These are phyloP conservation scores for Channallabes apus DNA, from an alignment of 2,797 vertebrate genomes.

Conservation along the genomic window DNA sequence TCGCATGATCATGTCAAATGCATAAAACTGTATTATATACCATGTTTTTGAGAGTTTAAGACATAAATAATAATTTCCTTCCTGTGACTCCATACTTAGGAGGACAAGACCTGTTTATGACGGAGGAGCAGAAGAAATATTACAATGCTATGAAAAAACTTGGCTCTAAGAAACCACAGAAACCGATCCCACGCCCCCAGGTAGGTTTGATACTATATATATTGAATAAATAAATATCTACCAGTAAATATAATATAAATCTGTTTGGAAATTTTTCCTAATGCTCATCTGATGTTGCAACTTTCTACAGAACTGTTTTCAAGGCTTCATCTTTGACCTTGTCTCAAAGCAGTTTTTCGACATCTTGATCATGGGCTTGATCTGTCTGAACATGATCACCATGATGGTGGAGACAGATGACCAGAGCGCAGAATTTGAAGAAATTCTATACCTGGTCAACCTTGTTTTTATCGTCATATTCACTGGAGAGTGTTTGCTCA, in stretches of 20 bases:
- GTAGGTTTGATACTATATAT: constrained; percentile 56
- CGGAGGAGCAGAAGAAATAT: constrained; percentile 97
- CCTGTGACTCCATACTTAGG: constrained; percentile 80
- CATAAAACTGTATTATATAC: neutral
- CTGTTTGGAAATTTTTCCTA: neutral
- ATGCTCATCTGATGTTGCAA: constrained; percentile 19
- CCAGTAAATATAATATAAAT: neutral
- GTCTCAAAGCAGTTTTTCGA: constrained; percentile 89
- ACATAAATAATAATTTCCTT: constrained; percentile 3
- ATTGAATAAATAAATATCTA: neutral
- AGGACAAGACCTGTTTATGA: constrained; percentile 96
- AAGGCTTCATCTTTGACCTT: constrained; percentile 87
- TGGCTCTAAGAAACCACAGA: constrained; percentile 93
- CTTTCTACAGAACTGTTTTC: constrained; percentile 80
- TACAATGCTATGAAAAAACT: constrained; percentile 98
- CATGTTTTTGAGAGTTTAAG: neutral
- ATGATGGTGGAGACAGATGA: constrained; percentile 98
- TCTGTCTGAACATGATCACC: constrained; percentile 96
- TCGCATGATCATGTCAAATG: neutral
- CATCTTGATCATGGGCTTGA: constrained; percentile 92
- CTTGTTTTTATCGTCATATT: constrained; percentile 89
- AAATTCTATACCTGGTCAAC: constrained; percentile 83
- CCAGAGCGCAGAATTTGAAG: constrained; percentile 79
- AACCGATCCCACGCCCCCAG: constrained; percentile 89
- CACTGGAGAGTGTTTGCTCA: constrained; percentile 84